Conservation (phyloP, 2,113 vertebrate genomes). For the Cyanoramphus novaezelandiae region DNA sequence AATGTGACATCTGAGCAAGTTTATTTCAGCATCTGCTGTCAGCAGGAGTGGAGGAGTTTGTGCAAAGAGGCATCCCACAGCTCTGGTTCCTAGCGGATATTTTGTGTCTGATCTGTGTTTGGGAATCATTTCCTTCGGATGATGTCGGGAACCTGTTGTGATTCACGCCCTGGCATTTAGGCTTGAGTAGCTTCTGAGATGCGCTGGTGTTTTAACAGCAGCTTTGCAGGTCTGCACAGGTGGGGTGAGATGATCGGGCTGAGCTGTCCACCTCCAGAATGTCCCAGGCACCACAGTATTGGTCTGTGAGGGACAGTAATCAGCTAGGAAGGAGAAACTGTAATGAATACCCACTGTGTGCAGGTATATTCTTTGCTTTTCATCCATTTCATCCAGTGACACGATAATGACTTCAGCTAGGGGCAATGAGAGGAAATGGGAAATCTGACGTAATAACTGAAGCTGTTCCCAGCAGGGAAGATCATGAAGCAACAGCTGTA, state of each 20-base stretch:
- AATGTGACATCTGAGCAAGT: slow-evolving; percentile 28
- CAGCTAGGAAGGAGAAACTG: background rate
- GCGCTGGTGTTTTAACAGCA: background rate
- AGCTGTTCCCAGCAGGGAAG: background rate
- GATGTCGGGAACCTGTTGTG: background rate
- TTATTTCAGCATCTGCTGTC: slow-evolving; percentile 46
- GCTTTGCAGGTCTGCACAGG: background rate
- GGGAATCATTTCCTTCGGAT: background rate
- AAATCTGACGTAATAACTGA: background rate
- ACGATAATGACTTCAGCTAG: background rate
- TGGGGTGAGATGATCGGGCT: background rate
- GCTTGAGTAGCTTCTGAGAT: background rate
- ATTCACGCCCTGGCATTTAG: background rate
- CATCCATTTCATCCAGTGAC: background rate
- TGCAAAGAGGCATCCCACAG: slow-evolving; percentile 36
- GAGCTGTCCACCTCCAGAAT: background rate
- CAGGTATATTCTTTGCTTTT: background rate
- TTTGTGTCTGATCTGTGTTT: background rate
- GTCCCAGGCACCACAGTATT: rapidly evolving
- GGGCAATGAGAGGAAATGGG: background rate
- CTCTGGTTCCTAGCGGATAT: background rate
- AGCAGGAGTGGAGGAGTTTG: slow-evolving; percentile 58
- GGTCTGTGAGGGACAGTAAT: background rate
- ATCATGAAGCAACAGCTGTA: background rate
- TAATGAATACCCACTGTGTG: background rate